Conservation (phyloP, 2,113 vertebrate genomes). For the Orycteropus afer region DNA sequence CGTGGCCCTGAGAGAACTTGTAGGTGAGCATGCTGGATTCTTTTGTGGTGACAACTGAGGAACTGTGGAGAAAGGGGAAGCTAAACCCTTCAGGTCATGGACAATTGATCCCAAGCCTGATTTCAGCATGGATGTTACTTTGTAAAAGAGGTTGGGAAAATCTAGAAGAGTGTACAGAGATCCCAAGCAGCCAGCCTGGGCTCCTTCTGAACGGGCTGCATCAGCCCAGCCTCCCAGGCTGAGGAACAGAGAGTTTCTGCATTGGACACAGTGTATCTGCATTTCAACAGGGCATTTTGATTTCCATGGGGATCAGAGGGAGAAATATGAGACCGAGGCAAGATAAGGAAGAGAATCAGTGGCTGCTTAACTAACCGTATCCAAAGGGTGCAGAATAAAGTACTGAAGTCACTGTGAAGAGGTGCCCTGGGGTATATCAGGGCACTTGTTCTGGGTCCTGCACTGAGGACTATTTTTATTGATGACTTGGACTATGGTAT, state of each 20-base stretch:
- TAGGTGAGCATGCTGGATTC: background rate
- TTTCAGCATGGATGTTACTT: background rate
- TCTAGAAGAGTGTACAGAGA: background rate
- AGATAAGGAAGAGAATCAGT: background rate
- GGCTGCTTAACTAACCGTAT: background rate
- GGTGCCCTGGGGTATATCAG: fast-evolving
- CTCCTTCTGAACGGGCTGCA: fast-evolving
- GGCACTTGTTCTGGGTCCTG: fast-evolving
- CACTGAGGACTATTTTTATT: background rate
- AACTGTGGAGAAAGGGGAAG: background rate
- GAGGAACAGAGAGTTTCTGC: background rate
- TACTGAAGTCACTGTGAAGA: fast-evolving
- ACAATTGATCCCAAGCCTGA: background rate
- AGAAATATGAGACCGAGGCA: background rate
- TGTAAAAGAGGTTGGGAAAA: background rate
- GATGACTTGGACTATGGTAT: background rate
- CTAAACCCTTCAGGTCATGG: background rate
- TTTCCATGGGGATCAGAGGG: background rate
- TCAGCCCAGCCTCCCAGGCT: background rate
- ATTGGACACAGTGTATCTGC: background rate
- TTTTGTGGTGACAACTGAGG: background rate
- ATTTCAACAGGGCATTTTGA: background rate
- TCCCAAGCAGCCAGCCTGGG: background rate
- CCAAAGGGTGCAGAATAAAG: too few relatives aligned
- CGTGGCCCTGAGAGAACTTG: background rate